phyloP scores from a whole-genome alignment of 1,140 invertebrate genomes.

The Drosophila watanabei region DNA sequence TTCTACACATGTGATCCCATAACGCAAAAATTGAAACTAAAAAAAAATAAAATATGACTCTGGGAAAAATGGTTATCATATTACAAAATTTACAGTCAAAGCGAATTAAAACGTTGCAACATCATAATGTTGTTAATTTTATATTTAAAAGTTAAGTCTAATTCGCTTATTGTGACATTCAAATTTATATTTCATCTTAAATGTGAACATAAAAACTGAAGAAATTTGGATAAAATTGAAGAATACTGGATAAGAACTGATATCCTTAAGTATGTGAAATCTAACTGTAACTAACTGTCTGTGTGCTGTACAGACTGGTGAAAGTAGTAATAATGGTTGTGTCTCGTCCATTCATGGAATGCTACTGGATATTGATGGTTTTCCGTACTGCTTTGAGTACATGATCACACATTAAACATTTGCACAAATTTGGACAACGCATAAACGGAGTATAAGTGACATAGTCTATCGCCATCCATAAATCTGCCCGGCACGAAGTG shows the following conservation, averaged over 20 bases:
- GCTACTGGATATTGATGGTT: background rate
- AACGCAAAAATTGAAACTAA: background rate
- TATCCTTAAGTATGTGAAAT: background rate
- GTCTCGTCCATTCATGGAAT: background rate
- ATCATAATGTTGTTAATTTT: background rate
- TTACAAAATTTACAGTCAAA: background rate
- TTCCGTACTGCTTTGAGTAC: background rate
- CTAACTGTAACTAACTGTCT: background rate
- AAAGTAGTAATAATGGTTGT: background rate
- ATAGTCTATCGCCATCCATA: constrained; percentile 10
- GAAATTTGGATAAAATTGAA: no score
- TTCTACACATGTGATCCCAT: background rate
- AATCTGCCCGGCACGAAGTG: constrained; percentile 24
- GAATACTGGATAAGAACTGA: background rate
- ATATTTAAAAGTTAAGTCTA: background rate
- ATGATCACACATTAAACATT: background rate
- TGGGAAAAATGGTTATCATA: background rate
- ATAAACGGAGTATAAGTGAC: background rate
- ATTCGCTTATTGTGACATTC: background rate
- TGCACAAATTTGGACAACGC: background rate
- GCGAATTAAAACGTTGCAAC: background rate
- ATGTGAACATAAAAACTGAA: background rate
- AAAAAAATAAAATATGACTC: background rate
- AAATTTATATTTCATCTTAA: background rate
- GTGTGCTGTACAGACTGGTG: background rate